Evolutionary conservation across 2,888 invertebrate species (phyloP).

Genomic region (Phyllotreta striolata): DNA sequence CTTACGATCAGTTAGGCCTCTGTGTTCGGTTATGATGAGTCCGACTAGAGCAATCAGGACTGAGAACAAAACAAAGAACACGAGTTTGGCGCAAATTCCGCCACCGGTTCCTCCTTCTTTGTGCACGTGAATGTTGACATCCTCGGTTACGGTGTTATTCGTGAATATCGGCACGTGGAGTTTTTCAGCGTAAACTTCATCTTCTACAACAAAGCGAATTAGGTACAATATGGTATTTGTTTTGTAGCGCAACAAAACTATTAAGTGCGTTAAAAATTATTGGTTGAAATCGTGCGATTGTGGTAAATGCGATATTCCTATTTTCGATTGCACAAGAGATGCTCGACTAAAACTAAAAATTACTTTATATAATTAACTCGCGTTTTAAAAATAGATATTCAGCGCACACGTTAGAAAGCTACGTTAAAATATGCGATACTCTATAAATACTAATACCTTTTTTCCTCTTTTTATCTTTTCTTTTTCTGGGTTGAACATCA

Average conservation of each 20-base stretch:
- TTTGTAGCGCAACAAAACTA: too few species aligned
- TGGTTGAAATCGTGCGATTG: too few species aligned
- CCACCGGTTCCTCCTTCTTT: slow-evolving; percentile 81
- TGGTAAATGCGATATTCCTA: too few species aligned
- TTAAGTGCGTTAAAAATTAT: too few species aligned
- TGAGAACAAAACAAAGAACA: slow-evolving; percentile 80
- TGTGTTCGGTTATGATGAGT: slow-evolving; percentile 80
- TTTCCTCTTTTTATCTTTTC: slow-evolving; percentile 83
- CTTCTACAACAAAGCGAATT: slow-evolving; percentile 44
- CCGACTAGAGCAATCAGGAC: slow-evolving; percentile 77
- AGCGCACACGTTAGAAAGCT: slow-evolving; percentile 34
- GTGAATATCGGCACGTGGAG: slow-evolving; percentile 48
- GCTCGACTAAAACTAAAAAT: slow-evolving; percentile 12
- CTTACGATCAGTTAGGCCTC: slow-evolving; percentile 81
- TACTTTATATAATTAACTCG: slow-evolving; percentile 30
- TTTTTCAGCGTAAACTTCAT: slow-evolving; percentile 46
- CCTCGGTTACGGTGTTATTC: slow-evolving; percentile 61
- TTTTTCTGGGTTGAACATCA: slow-evolving; percentile 85
- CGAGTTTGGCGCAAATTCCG: slow-evolving; percentile 83
- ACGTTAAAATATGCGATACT: slow-evolving; percentile 47
- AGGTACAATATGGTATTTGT: too few species aligned
- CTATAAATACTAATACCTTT: slow-evolving; percentile 69
- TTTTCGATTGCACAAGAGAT: too few species aligned
- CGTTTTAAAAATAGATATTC: slow-evolving; percentile 45
- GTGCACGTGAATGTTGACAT: slow-evolving; percentile 79